Evolutionary conservation across 2,888 invertebrate species (phyloP), one percentile per base, ranked within the genome.

Genomic region (Malacosoma neustria): DNA sequence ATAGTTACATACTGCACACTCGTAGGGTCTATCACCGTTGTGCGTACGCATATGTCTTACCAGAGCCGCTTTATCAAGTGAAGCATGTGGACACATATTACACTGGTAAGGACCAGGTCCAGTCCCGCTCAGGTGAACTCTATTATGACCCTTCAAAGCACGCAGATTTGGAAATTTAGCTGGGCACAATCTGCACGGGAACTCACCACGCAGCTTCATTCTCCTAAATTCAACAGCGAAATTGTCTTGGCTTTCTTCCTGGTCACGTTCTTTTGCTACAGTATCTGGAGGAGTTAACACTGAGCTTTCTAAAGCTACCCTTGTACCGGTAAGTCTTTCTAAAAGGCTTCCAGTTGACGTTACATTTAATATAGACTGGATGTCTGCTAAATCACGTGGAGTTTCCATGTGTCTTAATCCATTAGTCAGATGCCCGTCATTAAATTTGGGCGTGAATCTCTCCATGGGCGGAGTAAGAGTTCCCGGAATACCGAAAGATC

Each of bases 1-100:
- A 63, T 96, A 97, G 61, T 95, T 95, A 72, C 98, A 98, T n/a
- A 97, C 89, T 1, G 93, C 91, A 64, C 98, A 98, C 70, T 97
- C 96, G 65, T 95, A 98, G 0, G 98, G 98, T 7, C 97, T 88
- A 57, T 98, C 97, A 0, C 98, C 98, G 62, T 97, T 98, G 76
- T 98, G 98, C 0, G 95, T 95, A 32, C 97, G 88, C 90, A 98
- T 92, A 62, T 98, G 98, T 12, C 97, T 90, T 5, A 95, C 92
- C 35, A 98, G 79, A 2, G 97, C 96, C 12, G 95, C 94, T 72
- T 97, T 97, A 66, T 98, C 98, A 30, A 93, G 88, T 48, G 94
- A 93, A 1, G 92, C 91, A 72, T 95, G 97, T 1, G 93, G 92
- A 51, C 98, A 98, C 91, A 97, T 94, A 68, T 96, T 96, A 82